Evolutionary conservation across 1,140 invertebrate genomes (phyloP), one percentile per base, ranked within the genome.

Genomic region (Lasioglossum baleicum): DNA sequence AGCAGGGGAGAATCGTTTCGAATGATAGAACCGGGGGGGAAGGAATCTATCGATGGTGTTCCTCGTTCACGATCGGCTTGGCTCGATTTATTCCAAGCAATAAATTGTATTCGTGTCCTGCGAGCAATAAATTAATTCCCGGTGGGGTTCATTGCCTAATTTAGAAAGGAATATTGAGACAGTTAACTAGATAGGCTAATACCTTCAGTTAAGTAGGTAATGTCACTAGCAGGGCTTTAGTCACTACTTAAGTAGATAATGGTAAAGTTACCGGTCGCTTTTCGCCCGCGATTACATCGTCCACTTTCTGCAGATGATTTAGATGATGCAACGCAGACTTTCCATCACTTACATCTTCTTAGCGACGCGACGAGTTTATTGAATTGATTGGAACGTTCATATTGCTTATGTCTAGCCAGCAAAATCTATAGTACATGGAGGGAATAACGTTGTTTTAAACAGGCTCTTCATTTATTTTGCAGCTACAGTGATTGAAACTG

Each of bases 131-230:
- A 67, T 48, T 42, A n/a, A 67, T 67, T n/a, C 65, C 42, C 26
- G 20, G 3, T 20, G 44, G n/a, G 7, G n/a, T 48, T 13, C 2
- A 40, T 26, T 40, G 53, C 26, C 35, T 70, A 56, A 56, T 70
- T 70, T 22, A 15, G 53, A 70, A 26, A 11, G 48, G 53, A 70
- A 58, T 70, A 58, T 70, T 53, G 51, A 56, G 48, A 58, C 51
- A 56, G 53, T 56, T 70, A 70, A 53, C 20, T 48, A 67, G 65
- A 67, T 67, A 67, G 65, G 65, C 22, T 66, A 44, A 66, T 66
- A 22, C 64, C 7, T 2, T 40, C 44, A 67, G 20, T 67, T 67
- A 48, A 67, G 10, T 67, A 48, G 42, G 8, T 67, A 67, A 67
- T 67, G 65, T n/a, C n/a, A 51, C 65, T 51, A n/a, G 65, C 17